Conservation (phyloP, 2,113 vertebrate species). For the Dolichotis patagonum region DNA sequence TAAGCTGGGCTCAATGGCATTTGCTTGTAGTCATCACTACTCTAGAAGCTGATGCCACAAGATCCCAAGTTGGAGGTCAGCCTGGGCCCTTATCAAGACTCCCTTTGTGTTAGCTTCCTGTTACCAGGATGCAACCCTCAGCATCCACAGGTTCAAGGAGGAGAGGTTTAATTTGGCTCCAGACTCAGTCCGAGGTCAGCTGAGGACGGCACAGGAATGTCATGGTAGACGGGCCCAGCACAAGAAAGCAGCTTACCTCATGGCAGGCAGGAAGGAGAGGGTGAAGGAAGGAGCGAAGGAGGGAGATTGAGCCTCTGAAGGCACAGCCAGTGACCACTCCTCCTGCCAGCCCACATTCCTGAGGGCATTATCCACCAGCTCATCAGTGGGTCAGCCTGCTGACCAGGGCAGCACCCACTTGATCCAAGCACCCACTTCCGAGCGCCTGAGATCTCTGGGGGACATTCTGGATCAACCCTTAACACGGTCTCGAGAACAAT, state of each 20-base stretch:
- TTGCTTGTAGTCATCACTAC: not conserved
- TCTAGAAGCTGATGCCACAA: not conserved
- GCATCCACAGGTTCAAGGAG: not conserved
- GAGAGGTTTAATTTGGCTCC: not conserved
- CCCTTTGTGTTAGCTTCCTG: not conserved
- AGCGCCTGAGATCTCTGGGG: not conserved
- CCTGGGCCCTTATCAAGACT: not conserved
- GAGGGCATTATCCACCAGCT: not conserved
- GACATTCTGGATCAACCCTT: not conserved
- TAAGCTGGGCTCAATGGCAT: not conserved
- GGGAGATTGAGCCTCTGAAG: not conserved
- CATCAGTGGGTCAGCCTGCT: not conserved
- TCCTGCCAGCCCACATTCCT: not conserved
- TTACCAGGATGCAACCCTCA: not conserved
- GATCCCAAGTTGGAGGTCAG: not conserved
- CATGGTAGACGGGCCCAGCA: not conserved
- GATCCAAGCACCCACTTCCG: not conserved
- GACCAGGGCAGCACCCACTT: too few relatives aligned
- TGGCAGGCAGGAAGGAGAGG: not conserved
- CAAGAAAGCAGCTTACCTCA: too few relatives aligned
- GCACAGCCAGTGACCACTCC: not conserved
- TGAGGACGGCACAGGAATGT: not conserved
- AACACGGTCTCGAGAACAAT: not conserved
- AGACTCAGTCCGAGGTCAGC: not conserved
- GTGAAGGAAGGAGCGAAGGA: not conserved